A percentile compares a stretch with the other conserved stretches of the same genome.
These are phyloP conservation scores for Diabrotica virgifera DNA, from an alignment of 1,140 invertebrate genomes.

Conservation along the genomic window DNA sequence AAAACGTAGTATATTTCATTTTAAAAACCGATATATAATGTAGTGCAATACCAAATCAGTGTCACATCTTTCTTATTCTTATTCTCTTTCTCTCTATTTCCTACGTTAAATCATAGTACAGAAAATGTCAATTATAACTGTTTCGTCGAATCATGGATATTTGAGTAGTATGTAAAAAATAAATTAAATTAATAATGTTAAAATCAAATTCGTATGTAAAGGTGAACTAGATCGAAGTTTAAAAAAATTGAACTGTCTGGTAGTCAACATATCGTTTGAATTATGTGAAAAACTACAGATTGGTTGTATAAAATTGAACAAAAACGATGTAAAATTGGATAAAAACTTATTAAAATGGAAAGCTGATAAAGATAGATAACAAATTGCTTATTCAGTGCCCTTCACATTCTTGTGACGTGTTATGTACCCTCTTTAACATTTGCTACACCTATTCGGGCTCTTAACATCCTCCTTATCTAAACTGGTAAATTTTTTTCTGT, in stretches of 20 bases:
- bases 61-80: conserved; percentile 14
- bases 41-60: not conserved
- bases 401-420: too few relatives aligned
- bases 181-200: conserved; percentile 17
- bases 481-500: too few relatives aligned
- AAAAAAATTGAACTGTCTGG: not conserved
- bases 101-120: conserved; percentile 24
- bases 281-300: not conserved
- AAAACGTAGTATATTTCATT: too few relatives aligned
- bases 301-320: not conserved
- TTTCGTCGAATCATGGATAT: conserved; percentile 20
- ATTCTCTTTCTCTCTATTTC: conserved; percentile 16
- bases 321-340: not conserved
- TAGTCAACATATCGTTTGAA: not conserved
- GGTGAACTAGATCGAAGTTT: conserved; percentile 1
- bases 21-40: not conserved
- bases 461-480: too few relatives aligned
- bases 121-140: conserved; percentile 33
- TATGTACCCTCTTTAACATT: too few relatives aligned
- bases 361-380: not conserved
- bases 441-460: too few relatives aligned
- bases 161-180: conserved; percentile 1
- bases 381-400: too few relatives aligned
- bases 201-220: not conserved
- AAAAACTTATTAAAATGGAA: not conserved